Percentiles rank a stretch among this genome's conserved stretches.
These are phyloP conservation scores for Amblyopsis rosae DNA, from an alignment of 2,113 vertebrate genomes.

Conservation along the genomic window DNA sequence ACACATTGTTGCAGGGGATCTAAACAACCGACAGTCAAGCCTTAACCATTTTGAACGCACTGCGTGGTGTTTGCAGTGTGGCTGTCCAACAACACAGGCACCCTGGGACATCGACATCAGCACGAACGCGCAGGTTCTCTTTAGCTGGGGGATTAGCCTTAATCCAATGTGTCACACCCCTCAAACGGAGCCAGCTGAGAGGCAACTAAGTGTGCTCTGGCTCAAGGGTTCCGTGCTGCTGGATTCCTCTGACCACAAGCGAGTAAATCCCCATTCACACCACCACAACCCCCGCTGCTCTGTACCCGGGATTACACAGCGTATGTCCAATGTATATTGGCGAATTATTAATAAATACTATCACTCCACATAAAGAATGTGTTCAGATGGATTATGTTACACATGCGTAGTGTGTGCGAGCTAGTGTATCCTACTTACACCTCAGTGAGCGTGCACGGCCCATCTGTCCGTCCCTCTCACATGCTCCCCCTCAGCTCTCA, in stretches of 20 bases:
- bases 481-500: conserved; percentile 57
- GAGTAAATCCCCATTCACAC: conserved; percentile 67
- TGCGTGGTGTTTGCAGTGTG: too few relatives aligned
- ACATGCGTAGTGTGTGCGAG: conserved; percentile 15
- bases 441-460: conserved; percentile 47
- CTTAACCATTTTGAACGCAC: too few relatives aligned
- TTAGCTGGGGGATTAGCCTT: conserved; percentile 40
- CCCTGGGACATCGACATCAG: conserved; percentile 4
- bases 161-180: conserved; percentile 39
- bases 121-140: conserved; percentile 30
- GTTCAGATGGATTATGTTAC: neutral
- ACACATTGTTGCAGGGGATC: too few relatives aligned
- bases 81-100: conserved; percentile 14
- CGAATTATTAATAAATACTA: too few relatives aligned
- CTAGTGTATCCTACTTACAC: conserved; percentile 68
- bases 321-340: neutral
- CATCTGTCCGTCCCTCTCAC: conserved; percentile 36
- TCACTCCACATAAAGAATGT: neutral
- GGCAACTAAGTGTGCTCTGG: too few relatives aligned
- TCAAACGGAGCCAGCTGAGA: conserved; percentile 23
- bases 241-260: conserved; percentile 62
- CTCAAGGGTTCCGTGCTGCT: conserved; percentile 35
- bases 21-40: too few relatives aligned
- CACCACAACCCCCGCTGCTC: conserved; percentile 51
- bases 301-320: conserved; percentile 30